Evolutionary conservation across 2,888 invertebrate species (phyloP).

Genomic region (Megastigmus dorsalis): DNA sequence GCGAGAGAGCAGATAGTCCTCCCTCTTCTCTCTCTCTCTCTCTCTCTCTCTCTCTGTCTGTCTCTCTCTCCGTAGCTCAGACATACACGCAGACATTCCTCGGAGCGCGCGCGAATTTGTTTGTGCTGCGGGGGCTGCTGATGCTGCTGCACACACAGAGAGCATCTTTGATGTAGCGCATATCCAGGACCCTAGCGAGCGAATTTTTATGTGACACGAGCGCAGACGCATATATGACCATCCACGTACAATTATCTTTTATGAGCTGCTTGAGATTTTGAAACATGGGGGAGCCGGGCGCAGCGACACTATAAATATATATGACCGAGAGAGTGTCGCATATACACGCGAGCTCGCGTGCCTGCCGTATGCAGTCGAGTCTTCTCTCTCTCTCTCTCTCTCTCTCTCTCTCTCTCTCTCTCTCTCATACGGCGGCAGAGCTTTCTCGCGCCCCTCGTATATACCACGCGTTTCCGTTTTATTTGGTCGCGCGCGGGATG

Average conservation of each 20-base stretch:
- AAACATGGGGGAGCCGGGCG: slow-evolving; percentile 21
- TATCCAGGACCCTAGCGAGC: too few relatives aligned
- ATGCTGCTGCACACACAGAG: too few relatives aligned
- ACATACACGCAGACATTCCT: slow-evolving; percentile 7
- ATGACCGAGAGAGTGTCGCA: neutral
- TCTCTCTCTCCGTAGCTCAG: neutral
- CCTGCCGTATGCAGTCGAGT: too few relatives aligned
- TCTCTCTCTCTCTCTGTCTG: neutral
- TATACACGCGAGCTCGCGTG: neutral
- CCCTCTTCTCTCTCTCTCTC: neutral
- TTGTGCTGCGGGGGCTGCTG: neutral
- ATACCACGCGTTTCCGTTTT: slow-evolving; percentile 48
- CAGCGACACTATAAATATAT: slow-evolving; percentile 34
- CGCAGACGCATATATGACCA: slow-evolving; percentile 45
- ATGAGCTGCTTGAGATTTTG: slow-evolving; percentile 53
- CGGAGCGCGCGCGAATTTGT: slow-evolving; percentile 24
- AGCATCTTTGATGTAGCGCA: slow-evolving; percentile 29
- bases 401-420: neutral
- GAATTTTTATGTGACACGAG: slow-evolving; percentile 37
- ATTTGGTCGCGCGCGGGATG: slow-evolving; percentile 25
- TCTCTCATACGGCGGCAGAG: neutral
- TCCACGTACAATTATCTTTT: slow-evolving; percentile 52
- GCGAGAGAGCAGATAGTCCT: too few relatives aligned
- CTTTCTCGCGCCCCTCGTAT: too few relatives aligned
- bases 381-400: neutral